Base-by-base conservation (phyloP, 92 coral and sea anemone genomes). In the Epizoanthus ramosus region DNA sequence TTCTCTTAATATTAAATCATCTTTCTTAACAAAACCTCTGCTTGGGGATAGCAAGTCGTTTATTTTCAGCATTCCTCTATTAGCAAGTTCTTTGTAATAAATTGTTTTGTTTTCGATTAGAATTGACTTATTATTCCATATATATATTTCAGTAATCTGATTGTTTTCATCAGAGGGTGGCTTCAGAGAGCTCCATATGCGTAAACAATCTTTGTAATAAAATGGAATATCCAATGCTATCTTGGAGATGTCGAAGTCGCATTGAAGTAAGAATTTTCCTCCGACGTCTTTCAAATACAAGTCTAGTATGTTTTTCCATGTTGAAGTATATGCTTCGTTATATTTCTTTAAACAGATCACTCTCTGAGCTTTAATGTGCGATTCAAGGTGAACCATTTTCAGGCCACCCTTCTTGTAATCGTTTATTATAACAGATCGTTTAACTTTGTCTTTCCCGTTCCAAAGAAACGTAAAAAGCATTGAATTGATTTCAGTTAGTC, bases 191-290 rank as follows among this genome's bases (percentile, higher is more conserved):
- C 31, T 41, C 59, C 57, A 18, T 41, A 19, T 45, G 3, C 33
- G 17, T 15, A 71, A 45, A 9, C 75, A 19, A 24, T 19, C 6
- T 3, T 41, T 69, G 21, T 69, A 69, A 41, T 37, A 69, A 13
- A 4, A 25, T 17, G 75, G 75, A 35, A 71, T 45, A 5, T 71
- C 33, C 17, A 14, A 1, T 18, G 3, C 3, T 1, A 12, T 19
- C 28, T 39, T 45, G 0, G 71, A 66, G 7, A 25, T 18, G 43
- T 66, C 41, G 18, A 66, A 66, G 43, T 66, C 15, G 43, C 71
- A 66, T 24, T 66, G 71, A 66, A 66, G 71, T 45, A 41, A 45
- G 21, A 71, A 71, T 69, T 31, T 69, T 71, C 75, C 75, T 0
- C 25, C 75, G 21, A 17, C n/a, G 7, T n/a, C 18, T 33, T 68